Conservation (phyloP, 2,888 invertebrate species). For the Cecidostiba fungosa region DNA sequence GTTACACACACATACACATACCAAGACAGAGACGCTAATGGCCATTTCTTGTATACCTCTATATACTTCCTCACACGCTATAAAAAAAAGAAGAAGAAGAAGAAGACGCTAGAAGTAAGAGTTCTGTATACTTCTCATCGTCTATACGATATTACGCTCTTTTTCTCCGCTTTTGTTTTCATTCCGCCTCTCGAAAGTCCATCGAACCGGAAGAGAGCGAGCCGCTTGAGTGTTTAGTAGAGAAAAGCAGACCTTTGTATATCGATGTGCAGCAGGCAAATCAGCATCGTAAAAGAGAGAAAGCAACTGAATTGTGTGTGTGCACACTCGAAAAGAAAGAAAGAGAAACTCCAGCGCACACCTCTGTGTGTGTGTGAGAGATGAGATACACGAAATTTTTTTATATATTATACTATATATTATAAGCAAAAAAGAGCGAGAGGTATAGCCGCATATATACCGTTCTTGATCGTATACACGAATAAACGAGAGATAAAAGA, state of each 20-base stretch:
- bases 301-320: neutral
- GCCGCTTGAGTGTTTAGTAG: constrained; percentile 8
- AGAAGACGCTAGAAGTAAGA: neutral
- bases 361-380: neutral
- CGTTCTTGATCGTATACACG: neutral
- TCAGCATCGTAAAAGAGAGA: neutral
- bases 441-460: neutral
- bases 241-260: neutral
- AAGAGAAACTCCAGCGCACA: constrained; percentile 45
- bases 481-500: neutral
- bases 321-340: constrained; percentile 29
- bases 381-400: neutral
- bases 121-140: neutral
- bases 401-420: neutral
- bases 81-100: too few species aligned
- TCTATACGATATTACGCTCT: neutral
- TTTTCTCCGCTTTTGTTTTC: constrained; percentile 14
- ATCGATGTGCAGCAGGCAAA: neutral
- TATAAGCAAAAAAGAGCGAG: neutral
- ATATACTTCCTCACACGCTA: neutral
- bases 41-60: constrained; percentile 14
- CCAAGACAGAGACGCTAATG: constrained; percentile 51
- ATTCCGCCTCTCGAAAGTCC: constrained; percentile 57
- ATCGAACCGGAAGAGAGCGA: constrained; percentile 61
- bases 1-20: constrained; percentile 26